These are phyloP conservation scores for Plutella xylostella DNA, from an alignment of 2,888 invertebrate genomes.

Conservation along the genomic window DNA sequence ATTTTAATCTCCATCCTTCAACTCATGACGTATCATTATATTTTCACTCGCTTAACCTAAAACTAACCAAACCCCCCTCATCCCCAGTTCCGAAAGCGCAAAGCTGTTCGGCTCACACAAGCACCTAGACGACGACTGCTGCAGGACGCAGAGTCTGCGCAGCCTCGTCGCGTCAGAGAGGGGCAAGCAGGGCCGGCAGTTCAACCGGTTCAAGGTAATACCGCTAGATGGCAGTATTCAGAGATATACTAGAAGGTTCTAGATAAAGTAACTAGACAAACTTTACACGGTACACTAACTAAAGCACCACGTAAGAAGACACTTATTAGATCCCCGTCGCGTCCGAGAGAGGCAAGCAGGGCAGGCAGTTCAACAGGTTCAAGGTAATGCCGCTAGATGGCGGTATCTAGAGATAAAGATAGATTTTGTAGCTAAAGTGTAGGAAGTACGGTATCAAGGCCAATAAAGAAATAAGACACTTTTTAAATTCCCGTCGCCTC, in stretches of 20 bases:
- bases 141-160: slow-evolving; percentile 47
- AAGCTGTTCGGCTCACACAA: slow-evolving; percentile 47
- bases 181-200: slow-evolving; percentile 43
- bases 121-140: slow-evolving; percentile 42
- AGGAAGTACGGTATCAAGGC: no score
- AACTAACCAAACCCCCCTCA: background rate
- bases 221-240: no score
- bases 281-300: no score
- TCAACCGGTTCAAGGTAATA: slow-evolving; percentile 62
- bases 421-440: slow-evolving; percentile 9
- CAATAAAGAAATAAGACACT: no score
- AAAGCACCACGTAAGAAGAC: no score
- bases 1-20: no score
- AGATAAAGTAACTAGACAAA: no score
- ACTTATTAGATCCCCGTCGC: slow-evolving; percentile 50
- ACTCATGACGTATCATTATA: no score
- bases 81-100: slow-evolving; percentile 40
- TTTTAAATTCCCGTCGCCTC: slow-evolving; percentile 50
- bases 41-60: background rate
- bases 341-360: slow-evolving; percentile 42
- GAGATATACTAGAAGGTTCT: no score
- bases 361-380: slow-evolving; percentile 17
- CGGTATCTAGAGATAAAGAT: no score
- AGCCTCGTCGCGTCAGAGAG: slow-evolving; percentile 52
- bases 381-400: no score